These are phyloP conservation scores for Aurelia aurita DNA, from an alignment of 30 jellyfish, hydroid and myxozoan genomes.

Conservation along the genomic window DNA sequence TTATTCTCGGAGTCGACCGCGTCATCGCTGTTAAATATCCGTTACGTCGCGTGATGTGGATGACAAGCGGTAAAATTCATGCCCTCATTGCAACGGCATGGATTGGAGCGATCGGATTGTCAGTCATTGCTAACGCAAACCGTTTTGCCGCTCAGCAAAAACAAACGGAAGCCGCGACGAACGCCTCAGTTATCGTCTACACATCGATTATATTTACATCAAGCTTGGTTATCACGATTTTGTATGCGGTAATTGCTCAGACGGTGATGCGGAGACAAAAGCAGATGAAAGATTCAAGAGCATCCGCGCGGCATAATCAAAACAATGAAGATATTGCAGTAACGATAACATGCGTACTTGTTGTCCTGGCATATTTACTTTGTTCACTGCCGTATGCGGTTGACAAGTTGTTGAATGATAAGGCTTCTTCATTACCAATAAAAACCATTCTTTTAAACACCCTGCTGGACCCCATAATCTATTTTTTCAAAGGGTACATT, in stretches of 20 bases:
- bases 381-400: neutral
- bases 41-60: slow-evolving; percentile 35
- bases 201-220: neutral
- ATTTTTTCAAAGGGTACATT: neutral
- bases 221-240: neutral
- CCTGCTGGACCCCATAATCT: neutral
- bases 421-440: neutral
- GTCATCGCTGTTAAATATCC: slow-evolving; percentile 53
- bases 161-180: neutral
- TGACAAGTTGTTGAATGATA: neutral
- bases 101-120: slow-evolving; percentile 17
- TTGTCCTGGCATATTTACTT: neutral
- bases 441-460: neutral
- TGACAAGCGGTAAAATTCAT: slow-evolving; percentile 15
- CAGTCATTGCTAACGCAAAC: slow-evolving; percentile 5
- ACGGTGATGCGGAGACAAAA: neutral
- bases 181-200: neutral
- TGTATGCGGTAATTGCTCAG: neutral
- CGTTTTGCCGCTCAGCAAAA: neutral
- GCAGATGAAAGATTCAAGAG: neutral
- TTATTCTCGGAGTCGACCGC: slow-evolving; percentile 50
- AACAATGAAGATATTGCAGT: neutral
- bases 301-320: neutral
- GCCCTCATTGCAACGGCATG: slow-evolving; percentile 33
- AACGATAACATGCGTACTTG: neutral